Percentiles rank a stretch among this genome's conserved stretches.
These are phyloP conservation scores for Petrolisthes manimaculis DNA, from an alignment of 2,888 invertebrate genomes.

Conservation along the genomic window DNA sequence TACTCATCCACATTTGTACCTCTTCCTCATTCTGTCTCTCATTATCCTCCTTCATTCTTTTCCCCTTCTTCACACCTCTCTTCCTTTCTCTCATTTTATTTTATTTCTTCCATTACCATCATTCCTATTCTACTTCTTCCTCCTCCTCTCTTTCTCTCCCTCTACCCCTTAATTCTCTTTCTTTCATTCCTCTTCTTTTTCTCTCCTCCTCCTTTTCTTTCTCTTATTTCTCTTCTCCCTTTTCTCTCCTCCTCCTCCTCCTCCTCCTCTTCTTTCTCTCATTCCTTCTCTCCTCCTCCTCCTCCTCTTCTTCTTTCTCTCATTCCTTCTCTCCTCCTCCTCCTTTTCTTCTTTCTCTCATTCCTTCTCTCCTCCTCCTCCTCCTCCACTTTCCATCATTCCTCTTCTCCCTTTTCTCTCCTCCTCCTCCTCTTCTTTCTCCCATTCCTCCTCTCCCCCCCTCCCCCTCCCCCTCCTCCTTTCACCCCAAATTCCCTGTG, in stretches of 20 bases:
- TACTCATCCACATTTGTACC: too few relatives aligned
- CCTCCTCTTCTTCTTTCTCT: neutral
- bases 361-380: neutral
- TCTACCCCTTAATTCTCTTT: too few relatives aligned
- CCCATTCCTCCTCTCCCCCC: neutral
- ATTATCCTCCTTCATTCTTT: neutral
- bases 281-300: neutral
- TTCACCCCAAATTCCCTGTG: too few relatives aligned
- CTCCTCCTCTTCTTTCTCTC: neutral
- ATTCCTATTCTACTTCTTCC: neutral
- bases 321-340: neutral
- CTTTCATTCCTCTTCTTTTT: too few relatives aligned
- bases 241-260: neutral
- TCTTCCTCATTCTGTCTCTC: too few relatives aligned
- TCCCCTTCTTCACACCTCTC: neutral
- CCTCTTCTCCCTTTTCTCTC: neutral
- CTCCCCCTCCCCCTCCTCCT: neutral
- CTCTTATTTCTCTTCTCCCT: neutral
- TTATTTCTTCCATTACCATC: neutral
- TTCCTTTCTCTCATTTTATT: neutral
- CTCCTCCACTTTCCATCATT: neutral
- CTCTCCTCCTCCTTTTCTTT: too few relatives aligned
- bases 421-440: neutral
- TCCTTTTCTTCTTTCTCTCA: neutral
- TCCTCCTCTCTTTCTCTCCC: neutral